Conservation (phyloP, 1,140 invertebrate genomes). For the Pachypsylla venusta region DNA sequence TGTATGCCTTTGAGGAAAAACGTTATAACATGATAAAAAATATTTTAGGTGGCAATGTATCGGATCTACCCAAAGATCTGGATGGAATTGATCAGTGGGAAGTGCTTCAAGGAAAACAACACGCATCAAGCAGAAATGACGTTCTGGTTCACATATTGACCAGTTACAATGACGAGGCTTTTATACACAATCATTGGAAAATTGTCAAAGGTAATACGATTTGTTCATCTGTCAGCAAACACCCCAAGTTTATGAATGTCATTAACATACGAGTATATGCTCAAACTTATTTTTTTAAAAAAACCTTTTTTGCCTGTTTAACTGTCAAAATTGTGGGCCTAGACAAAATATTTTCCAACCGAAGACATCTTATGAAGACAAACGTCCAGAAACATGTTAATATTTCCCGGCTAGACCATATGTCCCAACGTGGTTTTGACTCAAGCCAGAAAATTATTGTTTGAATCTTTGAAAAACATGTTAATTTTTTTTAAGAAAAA, state of each 20-base stretch:
- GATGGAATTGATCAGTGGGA: constrained; percentile 47
- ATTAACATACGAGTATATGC: background rate
- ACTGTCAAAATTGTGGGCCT: background rate
- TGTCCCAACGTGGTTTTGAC: no score
- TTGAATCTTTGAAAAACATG: no score
- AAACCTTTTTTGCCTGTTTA: no score
- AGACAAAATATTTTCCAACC: background rate
- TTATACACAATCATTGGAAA: constrained; percentile 20
- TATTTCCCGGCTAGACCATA: no score
- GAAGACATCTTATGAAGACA: background rate
- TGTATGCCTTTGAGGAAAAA: no score
- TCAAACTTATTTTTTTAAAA: background rate
- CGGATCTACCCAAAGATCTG: constrained; percentile 32
- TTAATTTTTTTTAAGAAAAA: no score
- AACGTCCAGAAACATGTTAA: background rate
- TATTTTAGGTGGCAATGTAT: constrained; percentile 33
- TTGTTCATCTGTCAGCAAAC: no score
- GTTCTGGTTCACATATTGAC: constrained; percentile 60
- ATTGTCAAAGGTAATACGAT: constrained; percentile 20
- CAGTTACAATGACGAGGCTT: constrained; percentile 26
- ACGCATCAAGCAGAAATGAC: constrained; percentile 38
- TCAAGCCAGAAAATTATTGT: no score
- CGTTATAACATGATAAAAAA: background rate
- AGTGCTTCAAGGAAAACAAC: constrained; percentile 33
- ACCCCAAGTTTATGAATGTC: no score